phyloP scores from a whole-genome alignment of 92 coral and sea anemone species.

The Isaurus tuberculatus region DNA sequence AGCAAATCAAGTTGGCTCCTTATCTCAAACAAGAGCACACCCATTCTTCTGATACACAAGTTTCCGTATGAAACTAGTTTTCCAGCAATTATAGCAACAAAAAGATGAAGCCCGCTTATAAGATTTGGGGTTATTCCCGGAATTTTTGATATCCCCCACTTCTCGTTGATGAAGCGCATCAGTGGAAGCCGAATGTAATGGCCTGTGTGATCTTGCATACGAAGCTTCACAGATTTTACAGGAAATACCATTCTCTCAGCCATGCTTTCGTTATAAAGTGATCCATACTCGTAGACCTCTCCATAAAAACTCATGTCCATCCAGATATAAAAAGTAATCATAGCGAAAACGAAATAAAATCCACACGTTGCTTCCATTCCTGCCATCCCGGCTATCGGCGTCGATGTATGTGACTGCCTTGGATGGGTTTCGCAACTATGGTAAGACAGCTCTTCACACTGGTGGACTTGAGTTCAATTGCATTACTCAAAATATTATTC shows the following conservation, averaged over 20 bases:
- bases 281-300: slow-evolving; percentile 82
- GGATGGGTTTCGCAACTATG: too few relatives aligned
- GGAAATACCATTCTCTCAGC: slow-evolving; percentile 81
- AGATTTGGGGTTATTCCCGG: slow-evolving; percentile 79
- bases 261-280: slow-evolving; percentile 72
- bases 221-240: slow-evolving; percentile 72
- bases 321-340: slow-evolving; percentile 79
- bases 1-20: slow-evolving; percentile 77
- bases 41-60: slow-evolving; percentile 76
- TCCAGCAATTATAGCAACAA: slow-evolving; percentile 74
- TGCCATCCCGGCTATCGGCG: slow-evolving; percentile 55
- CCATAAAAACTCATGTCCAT: slow-evolving; percentile 90
- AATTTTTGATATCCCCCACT: slow-evolving; percentile 70
- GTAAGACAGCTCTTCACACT: too few relatives aligned
- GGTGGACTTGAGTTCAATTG: too few relatives aligned
- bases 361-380: slow-evolving; percentile 85
- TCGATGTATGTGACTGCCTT: too few relatives aligned
- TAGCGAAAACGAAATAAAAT: slow-evolving; percentile 80
- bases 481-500: too few relatives aligned
- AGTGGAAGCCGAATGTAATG: slow-evolving; percentile 81
- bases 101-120: slow-evolving; percentile 76
- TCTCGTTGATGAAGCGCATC: slow-evolving; percentile 70
- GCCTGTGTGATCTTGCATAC: slow-evolving; percentile 88
- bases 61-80: slow-evolving; percentile 67
- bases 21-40: slow-evolving; percentile 70